Evolutionary conservation across 2,113 vertebrate genomes (phyloP).

Genomic region (Bothrops jararaca): DNA sequence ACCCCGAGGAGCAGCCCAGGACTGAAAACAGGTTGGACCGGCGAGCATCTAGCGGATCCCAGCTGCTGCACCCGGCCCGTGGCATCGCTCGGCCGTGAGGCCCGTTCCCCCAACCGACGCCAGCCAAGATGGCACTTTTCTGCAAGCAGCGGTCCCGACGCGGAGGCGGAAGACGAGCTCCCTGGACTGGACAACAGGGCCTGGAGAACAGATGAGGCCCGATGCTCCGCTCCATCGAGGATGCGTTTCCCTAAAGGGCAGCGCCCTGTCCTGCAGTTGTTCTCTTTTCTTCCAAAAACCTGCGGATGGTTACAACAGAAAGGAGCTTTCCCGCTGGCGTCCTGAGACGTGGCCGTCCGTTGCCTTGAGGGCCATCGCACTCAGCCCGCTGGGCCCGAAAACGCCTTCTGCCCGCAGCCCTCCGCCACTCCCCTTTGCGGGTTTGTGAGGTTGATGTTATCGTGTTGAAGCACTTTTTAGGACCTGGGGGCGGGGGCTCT

Average conservation of each 20-base stretch:
- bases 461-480: rapidly evolving
- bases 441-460: neutral
- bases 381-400: too few relatives aligned
- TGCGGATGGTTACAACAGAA: too few relatives aligned
- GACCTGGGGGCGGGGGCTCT: neutral
- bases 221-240: neutral
- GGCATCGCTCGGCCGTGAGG: neutral
- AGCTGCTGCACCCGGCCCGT: rapidly evolving
- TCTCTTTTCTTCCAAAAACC: neutral
- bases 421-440: too few relatives aligned
- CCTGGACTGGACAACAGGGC: neutral
- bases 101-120: neutral
- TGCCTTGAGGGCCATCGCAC: too few relatives aligned
- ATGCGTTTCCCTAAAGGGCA: neutral
- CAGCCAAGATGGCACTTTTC: neutral
- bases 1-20: neutral
- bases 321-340: neutral
- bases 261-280: neutral
- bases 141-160: neutral
- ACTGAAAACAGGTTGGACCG: neutral
- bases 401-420: too few relatives aligned
- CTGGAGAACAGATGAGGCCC: neutral
- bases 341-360: too few relatives aligned
- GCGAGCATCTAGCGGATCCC: neutral
- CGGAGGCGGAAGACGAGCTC: neutral